Base-by-base conservation (phyloP, 2,888 invertebrate species). In the Pristionchus mayeri region DNA sequence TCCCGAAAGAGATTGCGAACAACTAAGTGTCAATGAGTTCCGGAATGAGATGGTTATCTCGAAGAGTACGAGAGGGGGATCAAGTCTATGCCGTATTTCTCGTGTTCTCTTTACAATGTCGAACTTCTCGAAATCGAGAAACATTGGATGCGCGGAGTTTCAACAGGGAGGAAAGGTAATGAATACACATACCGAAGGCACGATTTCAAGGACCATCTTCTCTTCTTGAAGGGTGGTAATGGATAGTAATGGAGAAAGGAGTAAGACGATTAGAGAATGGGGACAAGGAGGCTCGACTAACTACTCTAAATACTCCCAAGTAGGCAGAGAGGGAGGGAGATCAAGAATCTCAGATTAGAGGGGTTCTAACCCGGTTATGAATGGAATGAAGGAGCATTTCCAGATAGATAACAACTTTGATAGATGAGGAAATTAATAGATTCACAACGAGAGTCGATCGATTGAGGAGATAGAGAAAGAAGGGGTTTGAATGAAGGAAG, bases 241-340 rank as follows among this genome's bases (percentile, higher is more conserved):
- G 71, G 30, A 7, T 37, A 18, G 63, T 34, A 63, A 63, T 34
- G 71, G 44, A 9, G 71, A 37, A n/a, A 71, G 71, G 40, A 37
- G 24, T n/a, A n/a, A 71, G 71, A 71, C n/a, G 37, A 71, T 71
- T 71, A 71, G 44, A 21, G 71, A 71, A 44, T 71, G 40, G 71
- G 40, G 71, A 24, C 40, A 71, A 24, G n/a, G 44, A n/a, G 71
- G 16, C 11, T 21, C n/a, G 71, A 6, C 37, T 71, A 24, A 71
- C 71, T 71, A 71, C 71, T 71, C 71, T 71, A 71, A 71, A 71
- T 71, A 71, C 71, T 16, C 44, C 40, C 9, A 21, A 37, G 2
- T 40, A 24, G 40, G 54, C 13, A 71, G 40, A 24, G 40, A 40
- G 71, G 21, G 24, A 40, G 71, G 54, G 54, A 63, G 63, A 63